Conservation (phyloP, 2,888 invertebrate genomes). For the Dysmachus trigonus region DNA sequence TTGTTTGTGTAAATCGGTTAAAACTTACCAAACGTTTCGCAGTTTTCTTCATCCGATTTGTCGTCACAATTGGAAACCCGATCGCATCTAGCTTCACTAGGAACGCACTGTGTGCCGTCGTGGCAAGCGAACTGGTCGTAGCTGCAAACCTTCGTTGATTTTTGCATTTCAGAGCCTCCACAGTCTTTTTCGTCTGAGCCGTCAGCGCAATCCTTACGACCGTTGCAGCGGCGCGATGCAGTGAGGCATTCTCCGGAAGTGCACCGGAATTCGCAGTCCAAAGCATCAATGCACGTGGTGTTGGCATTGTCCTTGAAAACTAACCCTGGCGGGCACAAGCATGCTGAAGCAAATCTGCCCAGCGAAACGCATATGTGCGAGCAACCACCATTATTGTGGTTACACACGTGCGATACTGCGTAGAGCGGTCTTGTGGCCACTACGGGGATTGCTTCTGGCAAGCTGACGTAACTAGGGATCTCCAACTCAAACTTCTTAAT, state of each 20-base stretch:
- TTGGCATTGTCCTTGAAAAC: constrained; percentile 65
- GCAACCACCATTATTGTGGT: constrained; percentile 71
- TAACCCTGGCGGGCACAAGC: constrained; percentile 76
- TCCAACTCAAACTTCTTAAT: constrained; percentile 59
- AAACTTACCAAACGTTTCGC: constrained; percentile 61
- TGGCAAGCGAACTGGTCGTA: constrained; percentile 67
- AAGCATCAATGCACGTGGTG: constrained; percentile 68
- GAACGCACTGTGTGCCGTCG: constrained; percentile 67
- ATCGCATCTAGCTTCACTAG: constrained; percentile 65
- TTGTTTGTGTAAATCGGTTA: not conserved
- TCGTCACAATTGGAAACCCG: constrained; percentile 68
- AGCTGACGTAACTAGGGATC: constrained; percentile 54
- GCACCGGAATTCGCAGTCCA: constrained; percentile 67
- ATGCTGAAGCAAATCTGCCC: constrained; percentile 59
- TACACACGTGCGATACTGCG: constrained; percentile 68
- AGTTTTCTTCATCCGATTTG: constrained; percentile 69
- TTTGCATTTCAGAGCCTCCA: constrained; percentile 57
- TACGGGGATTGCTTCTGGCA: constrained; percentile 46
- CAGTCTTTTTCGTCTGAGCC: constrained; percentile 68
- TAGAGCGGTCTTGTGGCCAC: constrained; percentile 42
- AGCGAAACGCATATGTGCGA: constrained; percentile 77
- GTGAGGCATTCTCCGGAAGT: constrained; percentile 69
- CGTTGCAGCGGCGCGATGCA: constrained; percentile 67
- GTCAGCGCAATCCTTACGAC: constrained; percentile 69
- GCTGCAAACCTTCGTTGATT: constrained; percentile 60